Base-by-base conservation (phyloP, 2,113 vertebrate species). In the Hyla sarda region DNA sequence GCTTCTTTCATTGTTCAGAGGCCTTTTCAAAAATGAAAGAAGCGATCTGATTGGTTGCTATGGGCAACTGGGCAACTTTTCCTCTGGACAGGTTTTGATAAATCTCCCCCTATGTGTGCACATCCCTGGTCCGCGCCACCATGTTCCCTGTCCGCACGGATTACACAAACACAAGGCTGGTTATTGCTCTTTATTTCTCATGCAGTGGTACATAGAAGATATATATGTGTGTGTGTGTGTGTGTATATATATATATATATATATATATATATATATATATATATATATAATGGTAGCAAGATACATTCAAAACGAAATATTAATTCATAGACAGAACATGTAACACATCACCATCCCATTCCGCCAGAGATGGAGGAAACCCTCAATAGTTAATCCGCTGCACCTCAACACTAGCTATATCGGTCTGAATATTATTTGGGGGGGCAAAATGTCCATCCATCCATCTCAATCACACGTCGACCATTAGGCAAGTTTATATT, bases 161-260 rank as follows among this genome's bases (percentile, higher is more conserved):
- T 80, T 9, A 80, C 77, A 34, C 82, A 84, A 76, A 74, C 54
- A 75, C 69, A 37, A 48, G 72, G 67, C 69, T 45, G 56, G 13
- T 84, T 62, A 4, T 76, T 56, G 65, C 32, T 62, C 48, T 84
- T 84, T 84, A 84, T 84, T 84, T 84, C 41, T 76, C n/a, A 47
- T 62, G 54, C 82, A 84, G n/a, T 13, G 48, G 62, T 75, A 76
- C 54, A 84, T 32, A 58, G 82, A n/a, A n/a, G n/a, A n/a, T n/a
- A n/a, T n/a, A n/a, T n/a, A n/a, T n/a, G n/a, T n/a, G n/a, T n/a
- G n/a, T n/a, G n/a, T n/a, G n/a, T n/a, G n/a, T n/a, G n/a, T n/a
- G n/a, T n/a, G n/a, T n/a, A n/a, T 41, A 8, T 41, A 8, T 41
- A 8, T 41, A 41, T 41, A 41, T 41, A 41, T 41, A 41, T 41